phyloP scores from a whole-genome alignment of 2,888 invertebrate genomes.

The Sussaba pulchella region DNA sequence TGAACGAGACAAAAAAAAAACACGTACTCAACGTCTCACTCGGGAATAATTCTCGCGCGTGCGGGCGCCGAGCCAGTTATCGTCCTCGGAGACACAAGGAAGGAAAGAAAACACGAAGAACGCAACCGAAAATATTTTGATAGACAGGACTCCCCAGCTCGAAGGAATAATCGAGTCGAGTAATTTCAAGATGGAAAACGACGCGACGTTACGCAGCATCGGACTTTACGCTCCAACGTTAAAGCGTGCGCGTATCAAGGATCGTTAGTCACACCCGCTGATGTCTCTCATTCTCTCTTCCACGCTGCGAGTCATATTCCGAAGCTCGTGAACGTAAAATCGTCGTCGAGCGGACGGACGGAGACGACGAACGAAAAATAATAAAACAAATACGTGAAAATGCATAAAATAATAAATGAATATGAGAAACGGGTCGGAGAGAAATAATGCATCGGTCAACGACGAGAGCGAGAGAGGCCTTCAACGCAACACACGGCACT shows the following conservation, averaged over 20 bases:
- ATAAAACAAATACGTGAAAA: constrained; percentile 41
- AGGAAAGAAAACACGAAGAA: constrained; percentile 19
- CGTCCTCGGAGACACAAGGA: constrained; percentile 40
- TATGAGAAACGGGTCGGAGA: background rate
- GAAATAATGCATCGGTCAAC: constrained; percentile 34
- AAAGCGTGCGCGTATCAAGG: constrained; percentile 33
- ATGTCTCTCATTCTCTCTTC: background rate
- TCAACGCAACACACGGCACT: constrained; percentile 19
- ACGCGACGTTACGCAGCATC: constrained; percentile 24
- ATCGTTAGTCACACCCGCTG: constrained; percentile 54
- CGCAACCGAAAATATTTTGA: constrained; percentile 43
- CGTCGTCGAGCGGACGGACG: background rate
- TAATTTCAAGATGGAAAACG: constrained; percentile 31
- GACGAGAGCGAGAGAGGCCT: background rate
- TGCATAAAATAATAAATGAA: constrained; percentile 58
- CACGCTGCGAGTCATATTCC: background rate
- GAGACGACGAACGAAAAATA: constrained; percentile 14
- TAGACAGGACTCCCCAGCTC: constrained; percentile 40
- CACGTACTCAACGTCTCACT: constrained; percentile 52
- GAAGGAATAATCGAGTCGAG: constrained; percentile 48
- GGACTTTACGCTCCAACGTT: constrained; percentile 33
- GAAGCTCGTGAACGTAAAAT: constrained; percentile 24
- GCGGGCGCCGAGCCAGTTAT: constrained; percentile 28
- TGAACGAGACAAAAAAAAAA: constrained; percentile 5
- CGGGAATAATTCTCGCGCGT: constrained; percentile 15